Percentiles rank a stretch among this genome's conserved stretches.
These are phyloP conservation scores for Glaucidium brasilianum DNA, from an alignment of 2,113 vertebrate species.

Conservation along the genomic window DNA sequence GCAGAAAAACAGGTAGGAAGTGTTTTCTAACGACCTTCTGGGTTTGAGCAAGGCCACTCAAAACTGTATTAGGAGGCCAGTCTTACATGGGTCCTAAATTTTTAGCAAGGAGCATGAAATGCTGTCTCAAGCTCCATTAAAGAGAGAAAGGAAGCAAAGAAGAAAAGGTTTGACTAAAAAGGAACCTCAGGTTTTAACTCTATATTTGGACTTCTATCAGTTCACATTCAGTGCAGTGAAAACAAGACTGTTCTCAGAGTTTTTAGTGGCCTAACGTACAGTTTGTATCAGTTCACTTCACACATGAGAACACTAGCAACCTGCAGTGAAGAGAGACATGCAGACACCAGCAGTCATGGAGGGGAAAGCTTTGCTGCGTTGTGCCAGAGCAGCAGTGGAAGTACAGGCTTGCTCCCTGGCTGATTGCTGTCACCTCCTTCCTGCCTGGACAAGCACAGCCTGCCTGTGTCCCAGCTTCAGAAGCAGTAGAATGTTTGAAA, in stretches of 20 bases:
- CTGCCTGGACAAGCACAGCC: not conserved
- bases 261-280: not conserved
- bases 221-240: not conserved
- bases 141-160: not conserved
- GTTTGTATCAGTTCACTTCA: not conserved
- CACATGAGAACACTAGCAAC: not conserved
- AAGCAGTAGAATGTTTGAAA: not conserved
- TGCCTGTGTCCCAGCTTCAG: not conserved
- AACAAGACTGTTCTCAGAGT: not conserved
- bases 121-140: not conserved
- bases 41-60: not conserved
- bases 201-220: not conserved
- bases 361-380: not conserved
- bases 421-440: not conserved
- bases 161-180: not conserved
- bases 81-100: not conserved
- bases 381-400: not conserved
- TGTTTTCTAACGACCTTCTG: not conserved
- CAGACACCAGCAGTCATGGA: fast-evolving
- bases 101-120: not conserved
- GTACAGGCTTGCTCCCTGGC: not conserved
- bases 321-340: not conserved
- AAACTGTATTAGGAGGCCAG: not conserved
- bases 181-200: not conserved
- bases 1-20: not conserved